Base-by-base conservation (phyloP, 1,140 invertebrate species). In the Grapholita molesta region DNA sequence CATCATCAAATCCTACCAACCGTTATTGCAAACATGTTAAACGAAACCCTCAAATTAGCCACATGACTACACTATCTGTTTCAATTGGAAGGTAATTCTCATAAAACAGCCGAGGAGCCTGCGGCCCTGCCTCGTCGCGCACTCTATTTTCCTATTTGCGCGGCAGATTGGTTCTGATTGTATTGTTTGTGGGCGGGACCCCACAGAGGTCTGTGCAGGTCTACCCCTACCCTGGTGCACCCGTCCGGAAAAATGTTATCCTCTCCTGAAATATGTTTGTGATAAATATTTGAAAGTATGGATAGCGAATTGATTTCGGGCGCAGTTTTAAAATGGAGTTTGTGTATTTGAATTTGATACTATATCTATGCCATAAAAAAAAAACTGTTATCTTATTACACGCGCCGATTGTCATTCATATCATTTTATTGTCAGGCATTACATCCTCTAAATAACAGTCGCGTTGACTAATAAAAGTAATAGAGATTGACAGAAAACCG, bases 131-230 rank as follows among this genome's bases (percentile, higher is more conserved):
- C 61, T 78, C 78, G 79, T 77, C 83, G 83, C 79, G 86, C 83
- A 87, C 85, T 89, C 87, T 90, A 89, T 90, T 89, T 89, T 89
- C 88, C 87, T 90, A 91, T 91, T 89, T 91, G 84, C 84, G 86
- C 86, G 87, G 79, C 85, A 91, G 89, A 89, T 91, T 91, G 89
- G 81, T 80, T 89, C 78, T 88, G 89, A 91, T 91, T 91, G 87
- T 89, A 88, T 90, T 90, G 87, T 91, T 91, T 89, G 85, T 82
- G 82, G 79, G 79, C 78, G 83, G 82, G 76, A 48, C 42, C 38
- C 42, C 42, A 18, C 42, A 21, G 28, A 30, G 42, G 38, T 42
- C 38, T 48, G 53, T 23, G 12, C 18, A 25, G 24, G 68, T 52
- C 73, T 70, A 33, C 69, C 61, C 48, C 66, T 72, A 55, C 76